Evolutionary conservation across 2,113 vertebrate genomes (phyloP), one percentile per base, ranked within the genome.

Genomic region (Anguilla rostrata): DNA sequence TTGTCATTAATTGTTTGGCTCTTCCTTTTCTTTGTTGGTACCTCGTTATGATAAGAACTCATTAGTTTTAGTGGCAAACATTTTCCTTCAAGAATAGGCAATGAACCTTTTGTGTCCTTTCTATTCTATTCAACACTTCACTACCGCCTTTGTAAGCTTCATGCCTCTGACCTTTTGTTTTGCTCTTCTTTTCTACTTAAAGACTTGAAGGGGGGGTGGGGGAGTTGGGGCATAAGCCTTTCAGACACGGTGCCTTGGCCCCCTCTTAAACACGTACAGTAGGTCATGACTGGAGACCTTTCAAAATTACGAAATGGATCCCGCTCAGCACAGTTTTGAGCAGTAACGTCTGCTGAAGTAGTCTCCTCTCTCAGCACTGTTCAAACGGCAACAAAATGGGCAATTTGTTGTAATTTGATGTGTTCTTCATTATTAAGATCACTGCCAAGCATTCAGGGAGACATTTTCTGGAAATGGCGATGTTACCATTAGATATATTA

Each of bases 121-220:
- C 63, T 39, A n/a, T 56, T 40, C 63, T 39, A 82, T 56, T 82
- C 18, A 53, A 53, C 71, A 85, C 66, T 85, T 85, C 66, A 85
- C 2, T 39, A 34, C 66, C 26, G 39, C 41, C 75, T 85, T 79
- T 79, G 84, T 85, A 6, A 49, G 43, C 26, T 71, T 78, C 26
- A 79, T 79, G 86, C 46, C 83, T 81, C 66, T 84, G 86, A 87
- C 86, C 86, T 63, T 84, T 84, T 84, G 71, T 87, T 81, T 63
- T 57, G 5, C 46, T 75, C 26, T 16, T n/a, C 75, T 87, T 78
- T 87, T 87, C 46, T 87, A 49, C 46, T 78, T 29, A 63, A 63
- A 84, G 40, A 75, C 60, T 85, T 85, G 60, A 78, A 39, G 41
- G 60, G 60, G 60, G 60, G 60, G 60, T n/a, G 66, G 66, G 66